phyloP scores from a whole-genome alignment of 2,888 invertebrate genomes.

The Caradrina clavipalpis region DNA sequence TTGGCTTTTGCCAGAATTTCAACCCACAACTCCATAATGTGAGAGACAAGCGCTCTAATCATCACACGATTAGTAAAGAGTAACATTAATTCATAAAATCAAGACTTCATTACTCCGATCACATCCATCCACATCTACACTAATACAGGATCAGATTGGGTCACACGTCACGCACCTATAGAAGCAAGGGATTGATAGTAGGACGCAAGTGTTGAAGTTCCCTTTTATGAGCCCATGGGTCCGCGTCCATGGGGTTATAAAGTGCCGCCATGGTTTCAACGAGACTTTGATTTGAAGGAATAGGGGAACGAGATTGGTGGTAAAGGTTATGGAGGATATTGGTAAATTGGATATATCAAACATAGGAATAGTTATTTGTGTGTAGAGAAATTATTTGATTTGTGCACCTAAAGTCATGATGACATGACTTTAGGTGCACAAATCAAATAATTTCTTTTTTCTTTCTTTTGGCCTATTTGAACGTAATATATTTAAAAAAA shows the following conservation, averaged over 20 bases:
- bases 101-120: not conserved
- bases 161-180: conserved; percentile 25
- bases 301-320: conserved; percentile 27
- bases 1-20: too few species aligned
- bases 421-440: too few species aligned
- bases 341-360: not conserved
- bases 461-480: too few species aligned
- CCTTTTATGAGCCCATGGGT: conserved; percentile 63
- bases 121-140: conserved; percentile 17
- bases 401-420: too few species aligned
- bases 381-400: not conserved
- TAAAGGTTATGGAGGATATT: not conserved
- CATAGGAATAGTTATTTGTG: not conserved
- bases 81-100: not conserved
- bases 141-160: conserved; percentile 26
- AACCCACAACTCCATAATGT: too few species aligned
- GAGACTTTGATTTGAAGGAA: conserved; percentile 51
- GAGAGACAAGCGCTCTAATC: too few species aligned
- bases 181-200: conserved; percentile 66
- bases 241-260: conserved; percentile 56
- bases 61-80: too few species aligned
- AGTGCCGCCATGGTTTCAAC: conserved; percentile 39
- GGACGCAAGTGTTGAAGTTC: conserved; percentile 62
- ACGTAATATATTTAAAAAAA: too few species aligned
- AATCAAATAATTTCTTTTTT: too few species aligned